Base-by-base conservation (phyloP, 2,113 vertebrate genomes). In the Platichthys flesus region DNA sequence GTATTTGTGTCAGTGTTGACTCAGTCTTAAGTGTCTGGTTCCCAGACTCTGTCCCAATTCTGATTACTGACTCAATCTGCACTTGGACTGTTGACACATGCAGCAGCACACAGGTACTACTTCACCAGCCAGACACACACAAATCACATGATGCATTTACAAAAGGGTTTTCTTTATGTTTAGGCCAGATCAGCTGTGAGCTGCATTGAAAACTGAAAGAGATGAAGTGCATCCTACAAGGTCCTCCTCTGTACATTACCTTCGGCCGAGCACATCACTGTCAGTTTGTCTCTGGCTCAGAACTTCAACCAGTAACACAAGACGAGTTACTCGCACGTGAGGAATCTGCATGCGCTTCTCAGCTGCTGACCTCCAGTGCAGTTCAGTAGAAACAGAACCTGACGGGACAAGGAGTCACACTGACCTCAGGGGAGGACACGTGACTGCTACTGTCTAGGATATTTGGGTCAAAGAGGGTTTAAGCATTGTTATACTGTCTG, bases 381-480 rank as follows among this genome's bases (percentile, higher is more conserved):
- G 54, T 55, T 55, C 52, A 55, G n/a, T 14, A 24, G 72, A 69
- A 51, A 64, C 56, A 69, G 70, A 67, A 71, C n/a, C 15, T 26
- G 18, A 45, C 78, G 16, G 65, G 67, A 71, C 59, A 37, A 72
- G 55, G 56, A 57, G 56, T 24, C 56, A 57, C 56, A 23, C 56
- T 57, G 56, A 57, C 56, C 23, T 57, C 23, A 28, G 56, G 56
- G 23, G 24, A 26, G 5, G 72, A n/a, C 72, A 67, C 71, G 76
- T 73, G 79, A 77, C 81, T 63, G 14, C 28, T 56, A 52, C 76
- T 28, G 61, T 71, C 49, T 57, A 23, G 71, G 23, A 66, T 73
- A 89, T 76, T 63, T 84, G 72, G 76, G 81, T 24, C 71, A 84
- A 31, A 31, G 57, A 75, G 57, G 20, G 54, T 28, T 90, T 78